Evolutionary conservation across 2,888 invertebrate genomes (phyloP).

Genomic region (Didymodactylos carnosus): DNA sequence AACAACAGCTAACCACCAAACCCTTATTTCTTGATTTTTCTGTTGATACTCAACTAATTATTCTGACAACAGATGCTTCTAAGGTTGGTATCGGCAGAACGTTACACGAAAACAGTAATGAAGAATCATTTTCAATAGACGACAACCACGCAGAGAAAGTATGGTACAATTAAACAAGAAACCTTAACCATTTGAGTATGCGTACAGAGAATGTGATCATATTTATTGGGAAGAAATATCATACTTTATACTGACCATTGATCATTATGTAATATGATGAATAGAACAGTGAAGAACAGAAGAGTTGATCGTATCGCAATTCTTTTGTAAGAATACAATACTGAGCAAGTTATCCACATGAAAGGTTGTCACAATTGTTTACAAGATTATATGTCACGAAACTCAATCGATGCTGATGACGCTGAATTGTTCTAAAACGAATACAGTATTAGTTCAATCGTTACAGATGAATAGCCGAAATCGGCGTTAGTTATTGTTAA

Average conservation of each 20-base stretch:
- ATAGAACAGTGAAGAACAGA: background rate
- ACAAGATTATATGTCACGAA: background rate
- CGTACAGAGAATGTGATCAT: background rate
- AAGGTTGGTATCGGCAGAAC: background rate
- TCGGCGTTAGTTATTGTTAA: no score
- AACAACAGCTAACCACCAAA: no score
- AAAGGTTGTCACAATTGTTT: background rate
- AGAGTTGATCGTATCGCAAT: background rate
- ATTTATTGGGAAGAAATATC: background rate
- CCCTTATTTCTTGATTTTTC: background rate
- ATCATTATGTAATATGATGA: background rate
- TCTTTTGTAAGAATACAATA: background rate
- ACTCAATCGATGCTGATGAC: background rate
- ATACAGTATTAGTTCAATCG: no score
- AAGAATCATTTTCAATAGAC: background rate
- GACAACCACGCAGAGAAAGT: background rate
- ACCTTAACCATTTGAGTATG: background rate
- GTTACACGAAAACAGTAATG: background rate
- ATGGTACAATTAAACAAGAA: background rate
- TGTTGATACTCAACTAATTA: background rate
- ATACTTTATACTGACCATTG: background rate
- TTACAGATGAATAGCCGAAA: no score
- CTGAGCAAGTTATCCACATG: background rate
- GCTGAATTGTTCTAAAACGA: background rate
- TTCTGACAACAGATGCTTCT: background rate